phyloP scores from a whole-genome alignment of 2,797 vertebrate genomes.

The Cuculus canorus region DNA sequence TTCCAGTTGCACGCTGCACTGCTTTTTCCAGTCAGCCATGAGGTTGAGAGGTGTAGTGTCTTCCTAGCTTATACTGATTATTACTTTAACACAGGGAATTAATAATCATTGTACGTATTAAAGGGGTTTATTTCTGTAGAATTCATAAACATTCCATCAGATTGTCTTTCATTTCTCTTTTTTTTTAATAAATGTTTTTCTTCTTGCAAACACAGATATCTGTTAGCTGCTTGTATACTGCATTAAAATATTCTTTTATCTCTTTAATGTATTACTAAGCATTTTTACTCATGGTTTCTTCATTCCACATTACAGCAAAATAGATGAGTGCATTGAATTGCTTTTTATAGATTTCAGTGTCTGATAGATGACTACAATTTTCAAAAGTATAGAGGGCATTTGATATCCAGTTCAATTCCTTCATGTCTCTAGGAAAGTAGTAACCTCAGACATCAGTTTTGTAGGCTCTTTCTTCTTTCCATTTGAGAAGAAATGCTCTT shows the following conservation, averaged over 20 bases:
- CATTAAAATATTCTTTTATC: neutral
- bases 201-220: neutral
- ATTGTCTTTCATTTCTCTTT: neutral
- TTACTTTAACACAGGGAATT: neutral
- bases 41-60: neutral
- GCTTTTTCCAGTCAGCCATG: neutral
- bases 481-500: slow-evolving; percentile 5
- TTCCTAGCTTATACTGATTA: neutral
- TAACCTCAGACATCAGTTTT: neutral
- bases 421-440: neutral
- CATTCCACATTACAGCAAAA: neutral
- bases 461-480: neutral
- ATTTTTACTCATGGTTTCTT: neutral
- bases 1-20: neutral
- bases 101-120: neutral
- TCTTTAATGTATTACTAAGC: neutral
- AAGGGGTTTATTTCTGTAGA: neutral
- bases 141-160: neutral
- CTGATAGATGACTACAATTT: neutral
- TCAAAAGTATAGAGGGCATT: neutral
- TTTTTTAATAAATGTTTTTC: neutral
- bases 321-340: neutral
- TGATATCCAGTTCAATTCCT: neutral
- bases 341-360: neutral
- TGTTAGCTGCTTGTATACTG: neutral